A percentile compares a stretch with the other conserved stretches of the same genome.
phyloP scores from a whole-genome alignment of 1,140 invertebrate species.

The Wiebesia pumilae region DNA sequence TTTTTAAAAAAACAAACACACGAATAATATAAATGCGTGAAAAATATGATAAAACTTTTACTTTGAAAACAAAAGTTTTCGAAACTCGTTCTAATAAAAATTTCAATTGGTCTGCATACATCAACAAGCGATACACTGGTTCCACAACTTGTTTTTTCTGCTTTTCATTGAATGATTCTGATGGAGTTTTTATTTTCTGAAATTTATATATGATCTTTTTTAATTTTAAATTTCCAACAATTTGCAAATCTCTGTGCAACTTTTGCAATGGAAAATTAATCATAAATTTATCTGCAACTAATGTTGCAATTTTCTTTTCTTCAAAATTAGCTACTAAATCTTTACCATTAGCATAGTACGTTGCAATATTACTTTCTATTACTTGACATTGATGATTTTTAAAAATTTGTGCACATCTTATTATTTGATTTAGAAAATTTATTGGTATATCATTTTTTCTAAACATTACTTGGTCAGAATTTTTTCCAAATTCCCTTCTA shows the following conservation, averaged over 20 bases:
- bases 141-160: constrained; percentile 55
- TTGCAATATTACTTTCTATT: constrained; percentile 79
- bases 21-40: constrained; percentile 27
- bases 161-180: constrained; percentile 67
- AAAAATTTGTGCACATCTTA: constrained; percentile 79
- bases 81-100: neutral
- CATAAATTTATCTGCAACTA: constrained; percentile 62
- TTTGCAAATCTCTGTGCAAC: constrained; percentile 54
- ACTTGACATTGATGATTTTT: constrained; percentile 79
- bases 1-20: constrained; percentile 20
- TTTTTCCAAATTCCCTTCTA: constrained; percentile 73
- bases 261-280: constrained; percentile 57
- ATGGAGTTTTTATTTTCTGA: constrained; percentile 29
- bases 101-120: constrained; percentile 36
- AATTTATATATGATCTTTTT: constrained; percentile 10
- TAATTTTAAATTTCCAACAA: constrained; percentile 59
- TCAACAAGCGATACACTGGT: constrained; percentile 54
- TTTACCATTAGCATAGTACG: constrained; percentile 66
- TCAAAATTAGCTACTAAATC: neutral
- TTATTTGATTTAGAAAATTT: constrained; percentile 82
- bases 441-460: constrained; percentile 78
- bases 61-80: constrained; percentile 50
- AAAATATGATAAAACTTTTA: constrained; percentile 47
- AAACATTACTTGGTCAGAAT: constrained; percentile 76
- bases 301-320: constrained; percentile 53